These are phyloP conservation scores for Macroteleia sp. DNA, from an alignment of 2,888 invertebrate species.

Conservation along the genomic window DNA sequence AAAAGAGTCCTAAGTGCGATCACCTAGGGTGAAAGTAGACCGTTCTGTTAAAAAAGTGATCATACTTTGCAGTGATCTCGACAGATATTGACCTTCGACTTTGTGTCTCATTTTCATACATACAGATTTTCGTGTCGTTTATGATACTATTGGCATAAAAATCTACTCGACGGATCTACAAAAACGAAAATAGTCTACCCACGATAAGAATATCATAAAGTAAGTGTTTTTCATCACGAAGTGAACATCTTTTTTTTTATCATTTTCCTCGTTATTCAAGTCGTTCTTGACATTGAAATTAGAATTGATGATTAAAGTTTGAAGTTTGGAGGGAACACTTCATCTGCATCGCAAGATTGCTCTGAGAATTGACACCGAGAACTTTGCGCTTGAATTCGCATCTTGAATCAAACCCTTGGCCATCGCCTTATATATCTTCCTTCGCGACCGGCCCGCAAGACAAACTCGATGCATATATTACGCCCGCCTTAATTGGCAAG, in stretches of 20 bases:
- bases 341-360: conserved; percentile 84
- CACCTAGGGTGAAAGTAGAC: conserved; percentile 45
- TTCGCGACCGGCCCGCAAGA: conserved; percentile 73
- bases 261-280: conserved; percentile 13
- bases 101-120: conserved; percentile 76
- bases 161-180: conserved; percentile 3
- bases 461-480: conserved; percentile 83
- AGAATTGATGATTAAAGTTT: conserved; percentile 50
- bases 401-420: conserved; percentile 75
- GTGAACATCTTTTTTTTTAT: too few species aligned
- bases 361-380: conserved; percentile 83
- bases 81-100: conserved; percentile 75
- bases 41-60: conserved; percentile 60
- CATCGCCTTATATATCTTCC: conserved; percentile 69
- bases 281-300: conserved; percentile 58
- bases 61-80: conserved; percentile 74
- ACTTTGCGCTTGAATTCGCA: conserved; percentile 72
- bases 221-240: too few species aligned
- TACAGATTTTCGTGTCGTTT: conserved; percentile 71
- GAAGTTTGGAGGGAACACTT: conserved; percentile 67
- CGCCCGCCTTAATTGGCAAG: conserved; percentile 79
- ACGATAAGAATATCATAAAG: not conserved
- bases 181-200: not conserved
- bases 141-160: conserved; percentile 45
- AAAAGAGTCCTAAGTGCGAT: conserved; percentile 29